Evolutionary conservation across 2,888 invertebrate genomes (phyloP).

Genomic region (Dolichopus griseipennis): DNA sequence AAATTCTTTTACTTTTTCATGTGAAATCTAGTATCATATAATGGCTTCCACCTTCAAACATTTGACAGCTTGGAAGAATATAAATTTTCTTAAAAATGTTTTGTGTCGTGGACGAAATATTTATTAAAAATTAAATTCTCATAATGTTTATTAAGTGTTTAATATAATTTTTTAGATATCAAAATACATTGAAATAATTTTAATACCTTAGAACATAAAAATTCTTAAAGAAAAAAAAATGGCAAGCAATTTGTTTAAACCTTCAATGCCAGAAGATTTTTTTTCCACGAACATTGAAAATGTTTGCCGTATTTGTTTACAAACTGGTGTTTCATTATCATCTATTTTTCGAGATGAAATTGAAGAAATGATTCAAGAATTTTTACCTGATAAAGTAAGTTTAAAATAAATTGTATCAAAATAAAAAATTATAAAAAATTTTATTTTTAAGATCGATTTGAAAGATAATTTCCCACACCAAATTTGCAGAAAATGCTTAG

Average conservation of each 20-base stretch:
- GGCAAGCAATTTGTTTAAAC: neutral
- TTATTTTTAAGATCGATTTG: neutral
- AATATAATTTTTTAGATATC: neutral
- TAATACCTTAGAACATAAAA: neutral
- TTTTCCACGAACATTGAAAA: slow-evolving; percentile 1
- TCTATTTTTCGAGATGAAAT: neutral
- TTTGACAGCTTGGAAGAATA: neutral
- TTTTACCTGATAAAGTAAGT: neutral
- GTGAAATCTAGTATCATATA: neutral
- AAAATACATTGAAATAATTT: neutral
- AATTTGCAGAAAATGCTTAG: neutral
- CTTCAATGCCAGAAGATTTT: slow-evolving; percentile 3
- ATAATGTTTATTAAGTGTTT: neutral
- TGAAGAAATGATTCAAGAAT: neutral
- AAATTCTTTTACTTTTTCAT: neutral
- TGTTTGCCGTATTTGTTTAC: slow-evolving; percentile 6
- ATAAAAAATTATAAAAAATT: neutral
- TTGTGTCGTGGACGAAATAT: neutral
- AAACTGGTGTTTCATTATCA: neutral
- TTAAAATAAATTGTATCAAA: neutral
- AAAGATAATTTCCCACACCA: neutral
- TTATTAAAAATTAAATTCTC: neutral
- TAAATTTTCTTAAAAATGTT: neutral
- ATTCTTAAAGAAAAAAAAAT: neutral
- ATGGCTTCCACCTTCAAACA: slow-evolving; percentile 3